phyloP scores from a whole-genome alignment of 2,797 vertebrate genomes.

The Enteromius thamalakanensis region DNA sequence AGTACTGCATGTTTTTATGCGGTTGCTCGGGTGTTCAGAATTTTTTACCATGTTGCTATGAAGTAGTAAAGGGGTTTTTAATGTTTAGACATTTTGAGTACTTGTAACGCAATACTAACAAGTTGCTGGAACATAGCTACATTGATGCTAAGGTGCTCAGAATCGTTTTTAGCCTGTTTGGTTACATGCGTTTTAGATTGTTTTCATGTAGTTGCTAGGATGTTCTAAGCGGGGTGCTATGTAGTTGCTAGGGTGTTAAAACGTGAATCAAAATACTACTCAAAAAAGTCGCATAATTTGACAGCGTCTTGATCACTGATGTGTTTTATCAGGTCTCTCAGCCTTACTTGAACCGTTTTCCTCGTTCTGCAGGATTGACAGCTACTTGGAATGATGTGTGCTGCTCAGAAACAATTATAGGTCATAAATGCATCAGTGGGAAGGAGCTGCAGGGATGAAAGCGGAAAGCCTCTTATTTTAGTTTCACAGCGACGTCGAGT shows the following conservation, averaged over 20 bases:
- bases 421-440: constrained; percentile 33
- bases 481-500: constrained; percentile 71
- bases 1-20: background rate
- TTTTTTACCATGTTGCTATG: background rate
- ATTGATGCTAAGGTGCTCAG: background rate
- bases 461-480: constrained; percentile 58
- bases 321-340: background rate
- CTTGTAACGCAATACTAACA: background rate
- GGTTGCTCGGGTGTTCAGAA: background rate
- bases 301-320: background rate
- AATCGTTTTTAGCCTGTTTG: background rate
- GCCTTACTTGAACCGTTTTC: constrained; percentile 1
- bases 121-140: background rate
- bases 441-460: constrained; percentile 37
- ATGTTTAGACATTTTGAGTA: background rate
- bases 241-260: background rate
- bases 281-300: background rate
- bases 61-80: too few species aligned
- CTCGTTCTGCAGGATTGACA: background rate
- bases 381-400: constrained; percentile 35
- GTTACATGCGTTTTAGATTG: background rate
- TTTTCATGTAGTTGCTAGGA: background rate
- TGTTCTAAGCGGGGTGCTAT: background rate
- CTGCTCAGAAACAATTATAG: constrained; percentile 38
- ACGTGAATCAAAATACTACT: background rate